These are phyloP conservation scores for Lepidocyrtinus sp. DNA, from an alignment of 2,888 invertebrate species.

Conservation along the genomic window DNA sequence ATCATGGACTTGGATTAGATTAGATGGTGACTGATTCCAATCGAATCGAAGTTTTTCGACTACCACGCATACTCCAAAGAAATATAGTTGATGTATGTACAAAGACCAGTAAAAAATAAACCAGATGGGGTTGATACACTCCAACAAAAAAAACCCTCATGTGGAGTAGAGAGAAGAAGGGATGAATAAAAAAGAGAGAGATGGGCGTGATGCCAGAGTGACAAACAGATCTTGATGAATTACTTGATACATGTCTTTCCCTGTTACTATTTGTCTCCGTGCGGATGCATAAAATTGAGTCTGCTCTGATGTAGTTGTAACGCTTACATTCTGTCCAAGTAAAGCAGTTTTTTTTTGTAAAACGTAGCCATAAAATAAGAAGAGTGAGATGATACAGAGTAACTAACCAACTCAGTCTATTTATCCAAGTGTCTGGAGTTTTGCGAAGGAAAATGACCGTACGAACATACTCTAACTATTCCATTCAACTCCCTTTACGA, in stretches of 20 bases:
- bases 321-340: too few species aligned
- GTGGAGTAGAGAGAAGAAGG: background rate
- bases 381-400: too few species aligned
- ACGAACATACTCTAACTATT: too few species aligned
- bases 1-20: background rate
- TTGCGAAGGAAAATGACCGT: too few species aligned
- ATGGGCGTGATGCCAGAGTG: slow-evolving; percentile 61
- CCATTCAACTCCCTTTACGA: too few species aligned
- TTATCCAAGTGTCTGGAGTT: too few species aligned
- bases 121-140: background rate
- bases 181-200: slow-evolving; percentile 20
- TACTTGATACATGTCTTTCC: slow-evolving; percentile 24
- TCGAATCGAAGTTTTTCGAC: background rate
- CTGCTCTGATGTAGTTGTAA: too few species aligned
- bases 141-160: background rate
- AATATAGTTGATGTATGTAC: background rate
- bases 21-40: slow-evolving; percentile 2
- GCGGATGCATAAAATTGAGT: background rate
- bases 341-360: too few species aligned
- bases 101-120: background rate
- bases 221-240: slow-evolving; percentile 61
- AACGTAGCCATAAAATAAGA: too few species aligned
- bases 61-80: background rate
- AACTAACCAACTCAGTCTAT: too few species aligned
- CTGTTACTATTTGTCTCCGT: background rate